Percentiles rank a stretch among this genome's conserved stretches.
Conservation (phyloP, 1,140 invertebrate genomes). For the Potamilus streckersoni region DNA sequence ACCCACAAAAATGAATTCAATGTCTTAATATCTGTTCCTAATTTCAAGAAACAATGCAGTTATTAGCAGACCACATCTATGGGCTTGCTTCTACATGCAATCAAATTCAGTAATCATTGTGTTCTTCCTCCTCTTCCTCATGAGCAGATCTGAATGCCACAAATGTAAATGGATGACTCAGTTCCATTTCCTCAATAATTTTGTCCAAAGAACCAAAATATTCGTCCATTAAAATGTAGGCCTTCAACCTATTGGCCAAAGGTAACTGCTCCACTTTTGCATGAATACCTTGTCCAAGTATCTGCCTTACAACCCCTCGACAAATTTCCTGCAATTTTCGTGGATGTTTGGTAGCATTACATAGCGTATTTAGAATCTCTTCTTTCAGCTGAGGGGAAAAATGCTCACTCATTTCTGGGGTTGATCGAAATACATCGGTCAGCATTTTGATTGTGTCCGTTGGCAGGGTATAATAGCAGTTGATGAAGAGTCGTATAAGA, state of each 20-base stretch:
- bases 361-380: slow-evolving; percentile 36
- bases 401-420: slow-evolving; percentile 42
- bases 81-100: too few relatives aligned
- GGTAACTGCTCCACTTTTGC: slow-evolving; percentile 18
- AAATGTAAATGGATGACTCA: slow-evolving; percentile 13
- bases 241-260: slow-evolving; percentile 15
- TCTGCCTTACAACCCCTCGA: slow-evolving; percentile 13
- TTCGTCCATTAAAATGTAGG: slow-evolving; percentile 28
- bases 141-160: slow-evolving; percentile 9
- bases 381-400: slow-evolving; percentile 39
- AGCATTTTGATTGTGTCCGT: slow-evolving; percentile 42
- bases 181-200: slow-evolving; percentile 6
- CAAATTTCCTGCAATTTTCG: slow-evolving; percentile 22
- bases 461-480: slow-evolving; percentile 49
- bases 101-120: too few relatives aligned
- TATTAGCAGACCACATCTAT: too few relatives aligned
- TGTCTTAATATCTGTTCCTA: too few relatives aligned
- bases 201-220: slow-evolving; percentile 19
- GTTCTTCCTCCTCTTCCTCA: too few relatives aligned
- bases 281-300: slow-evolving; percentile 8
- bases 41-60: too few relatives aligned
- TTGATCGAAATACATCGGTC: slow-evolving; percentile 42
- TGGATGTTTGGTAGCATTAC: neutral
- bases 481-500: slow-evolving; percentile 53
- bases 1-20: too few relatives aligned